A percentile compares a stretch with the other conserved stretches of the same genome.
These are phyloP conservation scores for Lacerta viridis DNA, from an alignment of 2,797 vertebrate genomes.

Conservation along the genomic window DNA sequence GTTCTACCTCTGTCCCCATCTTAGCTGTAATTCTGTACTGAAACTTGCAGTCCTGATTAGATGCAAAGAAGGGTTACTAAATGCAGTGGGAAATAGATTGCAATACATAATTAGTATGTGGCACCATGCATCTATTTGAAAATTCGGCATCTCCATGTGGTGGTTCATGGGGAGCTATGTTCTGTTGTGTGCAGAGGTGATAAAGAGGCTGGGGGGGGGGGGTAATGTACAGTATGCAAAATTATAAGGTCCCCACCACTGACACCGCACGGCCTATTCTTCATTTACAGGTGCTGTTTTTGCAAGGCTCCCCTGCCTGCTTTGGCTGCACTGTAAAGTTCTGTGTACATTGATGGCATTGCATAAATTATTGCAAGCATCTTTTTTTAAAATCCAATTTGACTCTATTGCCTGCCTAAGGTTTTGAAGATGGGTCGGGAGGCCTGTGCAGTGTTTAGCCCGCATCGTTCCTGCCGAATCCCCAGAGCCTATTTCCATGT, in stretches of 20 bases:
- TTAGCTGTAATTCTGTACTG: neutral
- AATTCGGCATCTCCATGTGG: neutral
- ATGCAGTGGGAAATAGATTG: neutral
- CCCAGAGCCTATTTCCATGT: neutral
- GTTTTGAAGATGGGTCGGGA: neutral
- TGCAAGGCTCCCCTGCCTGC: neutral
- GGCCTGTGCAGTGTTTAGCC: neutral
- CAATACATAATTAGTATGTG: neutral
- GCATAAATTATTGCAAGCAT: neutral
- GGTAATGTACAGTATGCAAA: neutral
- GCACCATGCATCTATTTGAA: neutral
- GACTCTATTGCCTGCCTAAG: neutral
- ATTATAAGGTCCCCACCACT: neutral
- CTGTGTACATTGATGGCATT: neutral
- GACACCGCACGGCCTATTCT: neutral
- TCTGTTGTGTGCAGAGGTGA: neutral
- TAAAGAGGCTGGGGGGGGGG: too few species aligned
- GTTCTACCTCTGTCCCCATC: neutral
- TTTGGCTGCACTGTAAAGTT: neutral
- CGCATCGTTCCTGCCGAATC: neutral
- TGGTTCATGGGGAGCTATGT: neutral
- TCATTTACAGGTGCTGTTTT: too few species aligned
- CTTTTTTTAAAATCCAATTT: neutral
- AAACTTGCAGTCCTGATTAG: neutral
- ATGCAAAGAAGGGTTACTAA: neutral